A percentile compares a stretch with the other conserved stretches of the same genome.
These are phyloP conservation scores for Pycnomerus fuliginosus DNA, from an alignment of 2,888 invertebrate species.

Conservation along the genomic window DNA sequence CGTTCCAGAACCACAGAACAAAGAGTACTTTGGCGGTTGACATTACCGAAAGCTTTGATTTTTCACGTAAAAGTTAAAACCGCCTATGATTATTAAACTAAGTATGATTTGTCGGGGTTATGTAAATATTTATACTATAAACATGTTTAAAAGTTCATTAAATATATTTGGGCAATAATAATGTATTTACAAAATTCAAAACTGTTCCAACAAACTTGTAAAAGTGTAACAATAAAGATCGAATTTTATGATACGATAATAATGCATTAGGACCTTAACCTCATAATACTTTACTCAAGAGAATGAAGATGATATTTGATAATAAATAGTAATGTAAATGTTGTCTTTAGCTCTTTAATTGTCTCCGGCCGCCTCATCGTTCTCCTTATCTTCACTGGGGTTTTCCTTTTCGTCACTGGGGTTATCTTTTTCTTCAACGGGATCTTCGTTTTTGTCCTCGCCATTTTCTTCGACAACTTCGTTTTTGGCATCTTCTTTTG, in stretches of 20 bases:
- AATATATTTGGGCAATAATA: slow-evolving; percentile 5
- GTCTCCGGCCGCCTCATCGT: no score
- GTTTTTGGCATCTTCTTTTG: slow-evolving; percentile 25
- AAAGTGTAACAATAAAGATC: slow-evolving; percentile 17
- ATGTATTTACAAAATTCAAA: slow-evolving; percentile 21
- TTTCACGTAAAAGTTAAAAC: neutral
- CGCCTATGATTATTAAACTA: neutral
- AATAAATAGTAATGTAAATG: no score
- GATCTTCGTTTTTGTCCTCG: slow-evolving; percentile 18
- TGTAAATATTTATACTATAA: no score
- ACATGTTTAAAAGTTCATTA: neutral
- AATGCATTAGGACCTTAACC: no score
- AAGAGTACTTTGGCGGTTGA: neutral
- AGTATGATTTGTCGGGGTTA: no score
- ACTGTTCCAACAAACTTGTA: slow-evolving; percentile 12
- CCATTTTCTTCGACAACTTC: slow-evolving; percentile 25
- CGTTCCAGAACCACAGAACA: neutral
- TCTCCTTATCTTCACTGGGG: no score
- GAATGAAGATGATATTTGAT: no score
- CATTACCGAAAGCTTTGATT: neutral
- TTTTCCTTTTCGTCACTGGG: slow-evolving; percentile 27
- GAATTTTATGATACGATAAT: slow-evolving; percentile 8
- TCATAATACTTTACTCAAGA: no score
- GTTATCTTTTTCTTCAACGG: slow-evolving; percentile 26
- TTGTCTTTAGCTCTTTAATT: no score